Base-by-base conservation (phyloP, 30 jellyfish, hydroid and myxozoan species). In the Clytia hemisphaerica region DNA sequence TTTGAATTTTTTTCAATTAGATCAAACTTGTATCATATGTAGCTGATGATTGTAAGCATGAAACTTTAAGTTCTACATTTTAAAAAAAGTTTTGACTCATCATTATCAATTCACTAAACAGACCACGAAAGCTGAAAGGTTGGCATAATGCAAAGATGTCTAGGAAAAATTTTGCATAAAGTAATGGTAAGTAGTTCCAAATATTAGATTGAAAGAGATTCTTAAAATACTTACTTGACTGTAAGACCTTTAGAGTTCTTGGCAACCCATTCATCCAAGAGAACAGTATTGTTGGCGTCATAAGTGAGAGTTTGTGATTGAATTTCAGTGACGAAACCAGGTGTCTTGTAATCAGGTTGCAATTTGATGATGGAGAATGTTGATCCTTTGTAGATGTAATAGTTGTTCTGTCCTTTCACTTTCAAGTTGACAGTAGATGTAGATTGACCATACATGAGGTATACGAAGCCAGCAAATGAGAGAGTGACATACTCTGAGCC, bases 341-440 rank as follows among this genome's bases (percentile, higher is more conserved):
- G 97, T 51, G 70, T 64, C 24, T 76, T 89, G 28, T 88, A 79
- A 61, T 88, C 97, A n/a, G 78, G 84, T 29, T 78, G 97, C 33
- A 88, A 58, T 49, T 88, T 88, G 24, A 88, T 67, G 21, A 69
- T 45, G 30, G 97, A 81, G 61, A 80, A 74, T 25, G 83, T 69
- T 6, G 93, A 51, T 1, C 93, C 93, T 1, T 55, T 51, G 18
- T n/a, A 80, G 33, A 88, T 51, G 9, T 55, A 38, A 34, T 65
- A 88, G n/a, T n/a, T n/a, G 40, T 33, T 49, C 6, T 76, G 32
- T 37, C 76, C 76, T 58, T 85, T 68, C 9, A 80, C 90, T 73
- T 60, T 66, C 22, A 81, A 54, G 4, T 79, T 26, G 7, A 88
- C 49, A 2, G 60, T 64, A n/a, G n/a, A n/a, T n/a, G n/a, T n/a